These are phyloP conservation scores for Protosalanx chinensis DNA, from an alignment of 2,797 vertebrate genomes.

Conservation along the genomic window DNA sequence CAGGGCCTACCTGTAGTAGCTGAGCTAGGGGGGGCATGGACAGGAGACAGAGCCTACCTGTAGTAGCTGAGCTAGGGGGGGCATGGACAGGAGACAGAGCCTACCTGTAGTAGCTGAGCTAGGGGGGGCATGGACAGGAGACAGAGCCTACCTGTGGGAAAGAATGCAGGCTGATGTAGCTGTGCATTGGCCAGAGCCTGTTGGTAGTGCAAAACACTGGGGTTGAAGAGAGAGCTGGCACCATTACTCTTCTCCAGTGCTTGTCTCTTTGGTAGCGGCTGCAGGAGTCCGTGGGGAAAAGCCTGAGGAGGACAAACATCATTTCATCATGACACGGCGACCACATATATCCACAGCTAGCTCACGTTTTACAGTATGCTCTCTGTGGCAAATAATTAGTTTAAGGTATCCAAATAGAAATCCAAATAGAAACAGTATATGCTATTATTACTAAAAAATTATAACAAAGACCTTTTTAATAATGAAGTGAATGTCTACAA, in stretches of 20 bases:
- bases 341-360: neutral
- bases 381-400: neutral
- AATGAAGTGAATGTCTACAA: constrained; percentile 49
- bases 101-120: neutral
- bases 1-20: too few species aligned
- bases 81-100: too few species aligned
- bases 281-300: constrained; percentile 87
- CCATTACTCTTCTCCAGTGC: constrained; percentile 93
- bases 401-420: constrained; percentile 7
- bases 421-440: constrained; percentile 13
- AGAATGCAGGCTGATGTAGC: constrained; percentile 81
- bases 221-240: constrained; percentile 84
- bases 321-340: constrained; percentile 26
- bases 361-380: neutral
- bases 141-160: constrained; percentile 50
- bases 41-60: too few species aligned
- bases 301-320: constrained; percentile 70
- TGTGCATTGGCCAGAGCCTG: constrained; percentile 90
- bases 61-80: too few species aligned
- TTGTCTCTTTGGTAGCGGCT: constrained; percentile 96
- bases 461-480: constrained; percentile 41
- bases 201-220: constrained; percentile 94
- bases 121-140: neutral
- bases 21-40: too few species aligned
- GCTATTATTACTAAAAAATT: constrained; percentile 22